A percentile compares a stretch with the other conserved stretches of the same genome.
phyloP scores from a whole-genome alignment of 2,797 vertebrate species.

The Gymnoscopelus braueri region DNA sequence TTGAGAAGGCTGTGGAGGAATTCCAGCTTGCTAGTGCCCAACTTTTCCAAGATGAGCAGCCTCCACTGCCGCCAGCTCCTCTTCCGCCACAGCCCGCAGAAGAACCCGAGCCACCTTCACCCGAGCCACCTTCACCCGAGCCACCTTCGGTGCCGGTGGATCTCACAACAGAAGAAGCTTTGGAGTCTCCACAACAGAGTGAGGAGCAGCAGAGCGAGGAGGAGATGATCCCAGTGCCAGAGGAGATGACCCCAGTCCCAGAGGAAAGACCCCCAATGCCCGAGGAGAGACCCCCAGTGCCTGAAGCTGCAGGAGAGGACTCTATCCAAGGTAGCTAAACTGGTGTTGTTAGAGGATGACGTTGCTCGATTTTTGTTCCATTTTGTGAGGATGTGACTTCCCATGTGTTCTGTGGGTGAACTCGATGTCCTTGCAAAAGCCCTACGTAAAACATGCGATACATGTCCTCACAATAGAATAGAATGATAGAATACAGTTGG shows the following conservation, averaged over 20 bases:
- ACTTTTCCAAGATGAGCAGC: conserved; percentile 61
- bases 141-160: too few relatives aligned
- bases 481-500: too few relatives aligned
- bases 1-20: conserved; percentile 75
- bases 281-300: background rate
- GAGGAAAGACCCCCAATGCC: too few relatives aligned
- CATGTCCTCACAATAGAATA: too few relatives aligned
- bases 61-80: conserved; percentile 38
- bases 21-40: conserved; percentile 68
- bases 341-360: background rate
- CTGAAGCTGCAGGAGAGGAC: conserved; percentile 32
- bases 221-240: background rate
- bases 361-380: background rate
- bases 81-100: conserved; percentile 50
- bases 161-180: background rate
- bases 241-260: conserved; percentile 28
- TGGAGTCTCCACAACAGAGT: conserved; percentile 23
- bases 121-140: too few relatives aligned
- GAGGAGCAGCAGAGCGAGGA: too few relatives aligned
- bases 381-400: too few relatives aligned
- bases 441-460: too few relatives aligned
- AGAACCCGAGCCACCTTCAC: conserved; percentile 27
- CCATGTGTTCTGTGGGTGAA: too few relatives aligned
- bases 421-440: too few relatives aligned
- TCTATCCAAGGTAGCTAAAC: conserved; percentile 53